Base-by-base conservation (phyloP, 2,113 vertebrate genomes). In the Phoxinus phoxinus region DNA sequence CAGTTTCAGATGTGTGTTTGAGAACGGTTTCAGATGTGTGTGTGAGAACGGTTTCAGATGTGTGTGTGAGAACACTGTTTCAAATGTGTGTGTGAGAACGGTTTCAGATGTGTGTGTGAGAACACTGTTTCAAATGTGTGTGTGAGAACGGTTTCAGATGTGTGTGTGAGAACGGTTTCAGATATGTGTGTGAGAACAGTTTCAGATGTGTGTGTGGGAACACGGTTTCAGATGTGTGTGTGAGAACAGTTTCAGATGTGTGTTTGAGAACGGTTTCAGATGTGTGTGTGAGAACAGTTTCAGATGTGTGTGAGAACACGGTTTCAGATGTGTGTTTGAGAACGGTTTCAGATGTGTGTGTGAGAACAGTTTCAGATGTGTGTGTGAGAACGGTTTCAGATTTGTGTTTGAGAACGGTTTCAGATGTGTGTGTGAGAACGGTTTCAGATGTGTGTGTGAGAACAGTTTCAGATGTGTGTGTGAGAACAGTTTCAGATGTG, bases 301-400 rank as follows among this genome's bases (percentile, higher is more conserved):
- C 37, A 37, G 37, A 37, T 37, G 37, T 37, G 37, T 37, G 37
- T 37, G 37, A 7, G 37, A 7, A 6, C 7, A 37, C 37, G 1
- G 65, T 21, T 35, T 69, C 65, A 21, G 3, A 94, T 78, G 69
- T 76, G 87, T 81, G 81, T 88, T 86, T 88, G 92, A 93, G 89
- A 44, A n/a, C n/a, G n/a, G n/a, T n/a, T n/a, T n/a, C n/a, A n/a
- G n/a, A n/a, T n/a, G n/a, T 35, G 32, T 32, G 32, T 35, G 32
- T 35, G 32, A 35, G 32, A 35, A 35, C 32, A 27, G 61, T 17
- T 65, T 65, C 63, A 32, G 2, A 94, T 78, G 67, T 76, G 87
- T 81, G 80, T 88, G 86, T 88, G 92, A 93, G 90, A 41, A 41
- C 37, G n/a, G n/a, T n/a, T n/a, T n/a, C n/a, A n/a, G n/a, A n/a